phyloP scores from a whole-genome alignment of 2,113 vertebrate species.

The Alligator mississippiensis region DNA sequence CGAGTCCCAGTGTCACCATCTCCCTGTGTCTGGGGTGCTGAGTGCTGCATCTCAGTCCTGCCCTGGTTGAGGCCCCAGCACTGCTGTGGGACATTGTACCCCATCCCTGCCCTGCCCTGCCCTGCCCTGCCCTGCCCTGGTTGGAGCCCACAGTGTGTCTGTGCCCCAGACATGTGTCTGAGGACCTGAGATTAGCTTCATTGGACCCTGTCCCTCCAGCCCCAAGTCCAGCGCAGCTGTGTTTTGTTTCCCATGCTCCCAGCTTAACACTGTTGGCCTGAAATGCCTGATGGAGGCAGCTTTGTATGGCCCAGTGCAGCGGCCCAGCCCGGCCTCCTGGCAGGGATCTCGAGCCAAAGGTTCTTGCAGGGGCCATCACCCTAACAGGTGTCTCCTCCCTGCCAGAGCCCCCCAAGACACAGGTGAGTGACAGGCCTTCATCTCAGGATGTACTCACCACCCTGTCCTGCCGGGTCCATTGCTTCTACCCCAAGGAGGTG shows the following conservation, averaged over 20 bases:
- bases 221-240: no score
- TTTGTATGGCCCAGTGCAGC: no score
- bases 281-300: no score
- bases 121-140: fast-evolving
- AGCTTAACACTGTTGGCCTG: background rate
- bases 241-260: no score
- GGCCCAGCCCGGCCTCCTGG: no score
- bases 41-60: background rate
- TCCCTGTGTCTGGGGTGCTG: background rate
- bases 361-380: no score
- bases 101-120: fast-evolving
- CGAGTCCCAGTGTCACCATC: background rate
- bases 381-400: no score
- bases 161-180: background rate
- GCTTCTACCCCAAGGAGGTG: conserved; percentile 58
- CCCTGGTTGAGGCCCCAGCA: background rate
- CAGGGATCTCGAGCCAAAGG: no score
- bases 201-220: no score
- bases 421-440: no score
- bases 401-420: no score
- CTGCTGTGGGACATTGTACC: background rate
- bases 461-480: conserved; percentile 32
- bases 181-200: background rate
- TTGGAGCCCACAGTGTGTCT: background rate
- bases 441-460: background rate